Evolutionary conservation across 2,888 invertebrate genomes (phyloP).

Genomic region (Drosophila infuscata): DNA sequence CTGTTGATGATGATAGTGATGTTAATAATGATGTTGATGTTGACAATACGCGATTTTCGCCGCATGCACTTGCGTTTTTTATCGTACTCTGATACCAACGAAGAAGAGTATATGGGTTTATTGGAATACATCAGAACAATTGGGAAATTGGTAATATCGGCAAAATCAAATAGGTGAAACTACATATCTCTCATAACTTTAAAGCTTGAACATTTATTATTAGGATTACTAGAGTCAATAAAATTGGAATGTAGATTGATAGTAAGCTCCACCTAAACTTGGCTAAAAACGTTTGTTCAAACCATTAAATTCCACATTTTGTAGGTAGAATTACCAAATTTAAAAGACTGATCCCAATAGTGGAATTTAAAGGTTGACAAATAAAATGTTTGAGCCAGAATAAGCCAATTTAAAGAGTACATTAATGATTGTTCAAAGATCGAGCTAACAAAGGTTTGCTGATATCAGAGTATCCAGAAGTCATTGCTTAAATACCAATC

Average conservation of each 20-base stretch:
- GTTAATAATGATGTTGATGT: constrained; percentile 32
- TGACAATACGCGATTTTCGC: constrained; percentile 59
- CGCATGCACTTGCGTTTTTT: constrained; percentile 24
- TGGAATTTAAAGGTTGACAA: background rate
- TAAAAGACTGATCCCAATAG: background rate
- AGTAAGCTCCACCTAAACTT: background rate
- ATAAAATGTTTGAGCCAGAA: background rate
- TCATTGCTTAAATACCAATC: no score
- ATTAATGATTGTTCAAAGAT: background rate
- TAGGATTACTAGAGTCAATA: background rate
- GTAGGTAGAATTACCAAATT: background rate
- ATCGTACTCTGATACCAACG: constrained; percentile 17
- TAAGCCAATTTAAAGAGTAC: background rate
- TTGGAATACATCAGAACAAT: background rate
- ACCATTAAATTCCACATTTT: background rate
- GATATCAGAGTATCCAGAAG: background rate
- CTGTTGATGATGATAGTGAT: background rate
- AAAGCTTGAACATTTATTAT: background rate
- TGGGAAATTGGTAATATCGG: background rate
- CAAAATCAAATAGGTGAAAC: background rate
- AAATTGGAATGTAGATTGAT: background rate
- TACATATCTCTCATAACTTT: background rate
- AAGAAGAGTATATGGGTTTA: background rate
- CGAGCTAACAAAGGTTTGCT: background rate
- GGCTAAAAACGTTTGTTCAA: background rate